Evolutionary conservation across 2,888 invertebrate species (phyloP).

Genomic region (Vanessa cardui): DNA sequence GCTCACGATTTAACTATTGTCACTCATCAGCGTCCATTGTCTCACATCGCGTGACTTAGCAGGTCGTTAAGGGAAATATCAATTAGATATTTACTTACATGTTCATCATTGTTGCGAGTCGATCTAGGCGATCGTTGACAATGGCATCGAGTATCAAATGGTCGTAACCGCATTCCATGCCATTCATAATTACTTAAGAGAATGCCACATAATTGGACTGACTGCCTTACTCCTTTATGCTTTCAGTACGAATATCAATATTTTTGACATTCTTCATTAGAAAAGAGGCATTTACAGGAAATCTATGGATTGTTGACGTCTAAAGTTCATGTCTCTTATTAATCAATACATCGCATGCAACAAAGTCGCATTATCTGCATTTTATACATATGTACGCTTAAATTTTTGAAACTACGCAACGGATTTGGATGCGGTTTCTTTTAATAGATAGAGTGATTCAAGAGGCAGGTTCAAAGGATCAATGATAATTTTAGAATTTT

Average conservation of each 20-base stretch:
- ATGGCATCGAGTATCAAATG: constrained; percentile 11
- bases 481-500: no score
- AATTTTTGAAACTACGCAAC: no score
- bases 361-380: no score
- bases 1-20: constrained; percentile 68
- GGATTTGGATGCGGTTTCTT: no score
- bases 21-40: constrained; percentile 67
- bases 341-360: no score
- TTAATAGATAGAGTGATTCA: no score
- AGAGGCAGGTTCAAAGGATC: no score
- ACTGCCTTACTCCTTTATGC: neutral
- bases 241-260: no score
- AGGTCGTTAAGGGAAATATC: constrained; percentile 64
- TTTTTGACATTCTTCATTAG: neutral
- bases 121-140: neutral
- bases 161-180: constrained; percentile 4
- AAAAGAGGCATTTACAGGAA: no score
- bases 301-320: neutral
- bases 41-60: constrained; percentile 66
- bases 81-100: constrained; percentile 51
- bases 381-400: no score
- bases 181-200: neutral
- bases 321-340: neutral
- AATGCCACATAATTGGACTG: neutral
- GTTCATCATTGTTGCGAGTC: constrained; percentile 3